Evolutionary conservation across 2,888 invertebrate genomes (phyloP), one percentile per base, ranked within the genome.

Genomic region (Orthosia gracilis): DNA sequence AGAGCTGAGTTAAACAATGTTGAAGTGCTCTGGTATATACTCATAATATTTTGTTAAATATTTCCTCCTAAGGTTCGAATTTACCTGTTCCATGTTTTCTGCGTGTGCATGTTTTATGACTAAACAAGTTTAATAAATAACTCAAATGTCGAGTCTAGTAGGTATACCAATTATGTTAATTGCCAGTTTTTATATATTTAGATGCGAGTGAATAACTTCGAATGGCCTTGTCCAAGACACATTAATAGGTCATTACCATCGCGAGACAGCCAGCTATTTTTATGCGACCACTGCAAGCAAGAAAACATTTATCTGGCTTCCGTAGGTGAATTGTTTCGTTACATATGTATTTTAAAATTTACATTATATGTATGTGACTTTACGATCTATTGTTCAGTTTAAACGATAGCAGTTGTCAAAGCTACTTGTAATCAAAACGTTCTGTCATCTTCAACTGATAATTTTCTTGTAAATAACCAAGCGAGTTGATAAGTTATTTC

Each of bases 171-270:
- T 65, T 31, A 80, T 57, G 52, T 31, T 31, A 68, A 70, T 69
- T 73, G 26, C 68, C 40, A 66, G 65, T 49, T 64, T 72, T 62
- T 70, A 52, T 71, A 9, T 65, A 70, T 45, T 31, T 76, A 74
- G 50, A 65, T 59, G 47, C 55, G 74, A 74, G 78, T 76, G 84
- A 84, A 84, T 78, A 84, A 82, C 84, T 75, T 63, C 64, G 2
- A 59, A 66, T 84, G 86, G 66, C 85, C 85, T 85, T 86, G 87
- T 78, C 47, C 26, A 59, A 69, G 31, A 67, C 7, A 58, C 76
- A 85, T 85, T 85, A 86, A 78, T 74, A 83, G 86, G 85, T 83
- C 83, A 80, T 84, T 86, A 70, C 73, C 79, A 67, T 64, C 62
- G 75, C 61, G 31, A 73, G 70, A 75, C 52, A 18, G 23, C 64